phyloP scores from a whole-genome alignment of 1,140 invertebrate genomes.

The Drosophila tani region DNA sequence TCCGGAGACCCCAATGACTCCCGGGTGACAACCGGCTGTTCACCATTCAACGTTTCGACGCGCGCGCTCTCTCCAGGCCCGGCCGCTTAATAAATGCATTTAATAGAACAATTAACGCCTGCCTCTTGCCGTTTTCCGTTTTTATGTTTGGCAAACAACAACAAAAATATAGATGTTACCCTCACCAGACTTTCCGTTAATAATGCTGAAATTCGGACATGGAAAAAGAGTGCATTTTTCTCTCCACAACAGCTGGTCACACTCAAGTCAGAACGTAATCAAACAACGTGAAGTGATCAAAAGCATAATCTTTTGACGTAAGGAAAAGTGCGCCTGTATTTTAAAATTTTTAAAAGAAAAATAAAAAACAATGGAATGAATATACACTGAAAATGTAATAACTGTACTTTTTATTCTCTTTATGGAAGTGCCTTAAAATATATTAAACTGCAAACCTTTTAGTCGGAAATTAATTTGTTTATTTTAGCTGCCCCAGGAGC shows the following conservation, averaged over 20 bases:
- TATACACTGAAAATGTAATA: background rate
- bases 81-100: slow-evolving; percentile 20
- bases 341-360: no score
- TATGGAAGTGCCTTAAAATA: slow-evolving; percentile 3
- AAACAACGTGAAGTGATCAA: no score
- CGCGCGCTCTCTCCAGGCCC: slow-evolving; percentile 18
- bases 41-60: slow-evolving; percentile 11
- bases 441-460: background rate
- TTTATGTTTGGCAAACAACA: slow-evolving; percentile 34
- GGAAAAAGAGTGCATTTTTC: background rate
- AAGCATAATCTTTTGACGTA: no score
- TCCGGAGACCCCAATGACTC: slow-evolving; percentile 25
- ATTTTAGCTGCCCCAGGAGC: slow-evolving; percentile 7
- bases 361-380: no score
- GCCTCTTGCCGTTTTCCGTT: background rate
- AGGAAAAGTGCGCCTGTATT: no score
- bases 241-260: background rate
- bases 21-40: slow-evolving; percentile 15
- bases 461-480: background rate
- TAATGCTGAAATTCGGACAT: no score
- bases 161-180: slow-evolving; percentile 17
- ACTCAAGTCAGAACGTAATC: background rate
- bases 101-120: slow-evolving; percentile 27
- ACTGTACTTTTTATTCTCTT: slow-evolving; percentile 2
- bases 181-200: background rate